These are phyloP conservation scores for Poecilia picta DNA, from an alignment of 2,797 vertebrate species.

Conservation along the genomic window DNA sequence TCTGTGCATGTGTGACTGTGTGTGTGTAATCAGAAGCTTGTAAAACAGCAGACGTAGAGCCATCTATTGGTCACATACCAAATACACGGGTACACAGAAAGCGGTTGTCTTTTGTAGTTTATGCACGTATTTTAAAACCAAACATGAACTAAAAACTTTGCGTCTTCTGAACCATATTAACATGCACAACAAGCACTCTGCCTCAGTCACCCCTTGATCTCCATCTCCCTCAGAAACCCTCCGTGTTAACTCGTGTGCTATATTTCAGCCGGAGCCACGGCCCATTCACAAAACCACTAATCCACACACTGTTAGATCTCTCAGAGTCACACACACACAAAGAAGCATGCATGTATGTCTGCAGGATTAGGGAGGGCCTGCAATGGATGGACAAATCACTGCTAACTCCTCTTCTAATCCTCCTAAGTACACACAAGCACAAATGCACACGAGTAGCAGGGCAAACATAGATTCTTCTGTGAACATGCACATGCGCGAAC, in stretches of 20 bases:
- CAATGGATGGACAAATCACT: constrained; percentile 76
- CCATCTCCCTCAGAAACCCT: constrained; percentile 34
- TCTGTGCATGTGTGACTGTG: constrained; percentile 29
- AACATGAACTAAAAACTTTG: not conserved
- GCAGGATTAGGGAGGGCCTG: constrained; percentile 73
- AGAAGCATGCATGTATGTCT: constrained; percentile 35
- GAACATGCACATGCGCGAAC: constrained; percentile 29
- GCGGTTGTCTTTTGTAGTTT: constrained; percentile 4
- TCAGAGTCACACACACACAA: constrained; percentile 54
- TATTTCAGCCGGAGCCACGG: constrained; percentile 57
- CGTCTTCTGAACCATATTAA: constrained; percentile 36
- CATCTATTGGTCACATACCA: constrained; percentile 28
- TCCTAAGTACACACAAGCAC: constrained; percentile 52
- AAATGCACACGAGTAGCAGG: constrained; percentile 29
- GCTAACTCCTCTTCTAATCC: constrained; percentile 76
- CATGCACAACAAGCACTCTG: constrained; percentile 25
- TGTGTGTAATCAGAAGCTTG: constrained; percentile 25
- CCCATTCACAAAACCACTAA: constrained; percentile 80
- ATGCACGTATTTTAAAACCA: constrained; percentile 9
- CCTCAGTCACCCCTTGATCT: constrained; percentile 2
- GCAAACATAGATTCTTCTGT: constrained; percentile 31
- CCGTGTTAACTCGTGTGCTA: constrained; percentile 49
- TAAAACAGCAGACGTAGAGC: constrained; percentile 42
- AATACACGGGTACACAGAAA: constrained; percentile 7
- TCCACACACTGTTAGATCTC: constrained; percentile 66